Base-by-base conservation (phyloP, 2,888 invertebrate species). In the Neoascia interrupta region DNA sequence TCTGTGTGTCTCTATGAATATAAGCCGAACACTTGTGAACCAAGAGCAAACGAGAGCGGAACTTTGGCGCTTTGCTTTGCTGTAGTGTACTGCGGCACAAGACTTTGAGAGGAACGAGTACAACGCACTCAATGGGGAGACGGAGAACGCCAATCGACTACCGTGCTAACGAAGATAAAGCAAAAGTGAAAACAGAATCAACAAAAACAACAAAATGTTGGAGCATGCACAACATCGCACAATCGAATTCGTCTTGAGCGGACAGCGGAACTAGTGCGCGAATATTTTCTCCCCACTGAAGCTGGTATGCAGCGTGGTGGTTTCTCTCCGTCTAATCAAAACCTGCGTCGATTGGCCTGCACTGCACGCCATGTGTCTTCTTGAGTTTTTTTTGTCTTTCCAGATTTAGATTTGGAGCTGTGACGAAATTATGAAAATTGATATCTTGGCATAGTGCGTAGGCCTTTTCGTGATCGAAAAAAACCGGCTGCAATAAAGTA, bases 341-440 rank as follows among this genome's bases (percentile, higher is more conserved):
- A n/a, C n/a, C n/a, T n/a, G n/a, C n/a, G n/a, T n/a, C n/a, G n/a
- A n/a, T 23, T 21, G 31, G 13, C 18, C 8, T 18, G n/a, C n/a
- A n/a, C n/a, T n/a, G n/a, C n/a, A n/a, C n/a, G n/a, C n/a, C n/a
- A 60, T 45, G 11, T 45, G 37, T 18, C 26, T 31, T 28, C 53
- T 43, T 64, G 64, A 53, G 64, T 36, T 53, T 53, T 53, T 43
- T 53, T 64, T 23, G 31, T 23, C 31, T 6, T 21, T 60, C 23
- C 13, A 43, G 16, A 15, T 39, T 31, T 41, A 31, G 36, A 36
- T 45, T 11, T n/a, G n/a, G n/a, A n/a, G n/a, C n/a, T 8, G 31
- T 60, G 43, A 34, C 43, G 23, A 43, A 64, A 43, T n/a, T 16
- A 15, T 34, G 51, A 21, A 26, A 41, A 18, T 36, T 5, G n/a